phyloP scores from a whole-genome alignment of 1,140 invertebrate genomes.

The Protaetia brevitarsis region DNA sequence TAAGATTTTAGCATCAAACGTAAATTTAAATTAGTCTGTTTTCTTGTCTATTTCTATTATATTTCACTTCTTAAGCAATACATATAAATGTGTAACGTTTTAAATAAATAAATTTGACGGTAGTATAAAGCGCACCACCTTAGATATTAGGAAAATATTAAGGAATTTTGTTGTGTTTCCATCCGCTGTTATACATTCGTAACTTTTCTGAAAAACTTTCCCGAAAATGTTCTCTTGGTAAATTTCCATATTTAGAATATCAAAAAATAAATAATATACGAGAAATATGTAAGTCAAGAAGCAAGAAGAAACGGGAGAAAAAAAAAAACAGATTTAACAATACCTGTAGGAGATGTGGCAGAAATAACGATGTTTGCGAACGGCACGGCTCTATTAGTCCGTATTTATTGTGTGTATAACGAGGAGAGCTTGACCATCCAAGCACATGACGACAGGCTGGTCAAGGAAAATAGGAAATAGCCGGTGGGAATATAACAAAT shows the following conservation, averaged over 20 bases:
- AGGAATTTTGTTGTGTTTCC: too few relatives aligned
- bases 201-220: too few relatives aligned
- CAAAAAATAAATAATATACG: constrained; percentile 2
- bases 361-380: constrained; percentile 48
- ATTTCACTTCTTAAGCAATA: too few relatives aligned
- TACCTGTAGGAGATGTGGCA: constrained; percentile 37
- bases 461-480: constrained; percentile 36
- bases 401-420: constrained; percentile 47
- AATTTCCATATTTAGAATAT: neutral
- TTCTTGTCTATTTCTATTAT: too few relatives aligned
- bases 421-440: constrained; percentile 37
- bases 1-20: too few relatives aligned
- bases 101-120: too few relatives aligned
- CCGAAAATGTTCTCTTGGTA: neutral
- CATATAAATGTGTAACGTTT: too few relatives aligned
- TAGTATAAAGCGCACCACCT: too few relatives aligned
- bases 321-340: constrained; percentile 10
- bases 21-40: too few relatives aligned
- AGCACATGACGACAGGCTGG: constrained; percentile 39
- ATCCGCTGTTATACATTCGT: too few relatives aligned
- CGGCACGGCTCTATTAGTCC: constrained; percentile 44
- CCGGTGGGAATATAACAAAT: constrained; percentile 37
- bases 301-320: neutral
- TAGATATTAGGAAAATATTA: too few relatives aligned
- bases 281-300: neutral